Conservation (phyloP, 2,113 vertebrate species). For the Hydropotes inermis region DNA sequence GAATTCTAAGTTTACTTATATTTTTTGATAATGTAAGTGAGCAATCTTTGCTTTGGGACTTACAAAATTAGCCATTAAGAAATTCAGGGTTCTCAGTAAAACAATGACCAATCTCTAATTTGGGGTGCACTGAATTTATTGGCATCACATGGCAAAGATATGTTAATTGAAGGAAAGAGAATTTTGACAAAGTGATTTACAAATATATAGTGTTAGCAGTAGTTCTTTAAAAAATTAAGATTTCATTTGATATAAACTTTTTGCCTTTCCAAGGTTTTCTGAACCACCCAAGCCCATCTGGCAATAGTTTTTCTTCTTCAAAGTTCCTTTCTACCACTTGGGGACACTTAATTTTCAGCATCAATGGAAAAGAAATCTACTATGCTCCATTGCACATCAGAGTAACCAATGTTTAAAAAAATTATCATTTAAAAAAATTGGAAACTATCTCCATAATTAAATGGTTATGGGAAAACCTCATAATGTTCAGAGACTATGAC, state of each 20-base stretch:
- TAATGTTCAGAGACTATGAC: slow-evolving; percentile 53
- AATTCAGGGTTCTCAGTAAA: neutral
- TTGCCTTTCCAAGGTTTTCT: slow-evolving; percentile 31
- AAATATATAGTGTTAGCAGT: neutral
- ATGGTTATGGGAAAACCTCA: slow-evolving; percentile 60
- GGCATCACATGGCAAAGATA: neutral
- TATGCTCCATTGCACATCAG: slow-evolving; percentile 64
- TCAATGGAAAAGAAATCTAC: slow-evolving; percentile 65
- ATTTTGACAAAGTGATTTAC: slow-evolving; percentile 17
- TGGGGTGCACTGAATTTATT: neutral
- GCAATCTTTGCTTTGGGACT: neutral
- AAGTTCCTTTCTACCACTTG: slow-evolving; percentile 48
- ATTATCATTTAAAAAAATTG: slow-evolving; percentile 65
- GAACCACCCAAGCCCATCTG: slow-evolving; percentile 38
- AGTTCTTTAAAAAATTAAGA: slow-evolving; percentile 6
- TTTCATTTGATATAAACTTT: neutral
- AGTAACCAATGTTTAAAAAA: slow-evolving; percentile 33
- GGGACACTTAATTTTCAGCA: slow-evolving; percentile 63
- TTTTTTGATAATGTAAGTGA: slow-evolving; percentile 32
- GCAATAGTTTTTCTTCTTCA: slow-evolving; percentile 53
- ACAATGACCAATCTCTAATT: neutral
- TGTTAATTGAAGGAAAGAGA: neutral
- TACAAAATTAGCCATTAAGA: slow-evolving; percentile 17
- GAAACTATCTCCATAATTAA: slow-evolving; percentile 64
- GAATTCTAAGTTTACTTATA: neutral